Base-by-base conservation (phyloP, 2,797 vertebrate genomes). In the Craterocephalus amniculus region DNA sequence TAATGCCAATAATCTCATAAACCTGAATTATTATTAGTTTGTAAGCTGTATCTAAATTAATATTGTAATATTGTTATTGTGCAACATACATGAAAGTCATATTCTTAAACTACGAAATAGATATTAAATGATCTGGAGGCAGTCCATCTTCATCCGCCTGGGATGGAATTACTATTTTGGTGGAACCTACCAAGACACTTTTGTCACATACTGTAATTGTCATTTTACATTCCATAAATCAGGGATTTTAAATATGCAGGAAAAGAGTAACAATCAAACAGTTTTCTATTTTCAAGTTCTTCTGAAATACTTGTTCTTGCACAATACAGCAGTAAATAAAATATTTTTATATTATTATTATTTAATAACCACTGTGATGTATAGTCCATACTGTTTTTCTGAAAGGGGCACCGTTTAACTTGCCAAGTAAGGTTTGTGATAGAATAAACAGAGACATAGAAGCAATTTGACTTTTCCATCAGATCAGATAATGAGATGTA, bases 31-130 rank as follows among this genome's bases (percentile, higher is more conserved):
- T 61, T 56, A 38, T 49, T 57, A 78, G 72, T 74, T 56, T 31
- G 35, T 48, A 24, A 49, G 64, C 38, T 51, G 2, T 52, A 49
- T 80, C 62, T 61, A 34, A 69, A 51, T 54, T 71, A 60, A 81
- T 70, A 80, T 78, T 67, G 63, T 67, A 73, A 81, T n/a, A n/a
- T n/a, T n/a, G n/a, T n/a, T n/a, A n/a, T n/a, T n/a, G 57, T 65
- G 45, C 62, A 72, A 61, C 40, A 57, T 70, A 29, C n/a, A 70
- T 76, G 52, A 34, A 14, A 66, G 61, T 51, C 32, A 38, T 57
- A 72, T 63, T 13, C 20, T 71, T 52, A 63, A 83, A 65, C 22
- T 36, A 65, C 35, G 68, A 70, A 67, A 57, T 78, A 81, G 55
- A 74, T 75, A 78, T 85, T 63, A 69, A 77, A 71, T 66, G 27